Base-by-base conservation (phyloP, 2,113 vertebrate species). In the Macheiramphus alcinus region DNA sequence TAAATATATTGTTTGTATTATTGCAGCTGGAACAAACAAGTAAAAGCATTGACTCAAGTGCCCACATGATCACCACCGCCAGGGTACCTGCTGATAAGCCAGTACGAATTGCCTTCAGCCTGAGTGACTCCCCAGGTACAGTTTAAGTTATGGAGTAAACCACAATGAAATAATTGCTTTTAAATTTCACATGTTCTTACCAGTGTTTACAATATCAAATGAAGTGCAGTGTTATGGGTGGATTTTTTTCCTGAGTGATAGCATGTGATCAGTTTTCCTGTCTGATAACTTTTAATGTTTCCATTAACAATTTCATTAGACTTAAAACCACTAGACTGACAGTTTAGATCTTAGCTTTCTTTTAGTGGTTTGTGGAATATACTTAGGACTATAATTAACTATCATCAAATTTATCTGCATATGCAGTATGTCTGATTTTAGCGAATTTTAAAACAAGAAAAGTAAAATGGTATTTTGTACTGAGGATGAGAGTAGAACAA, bases 51-150 rank as follows among this genome's bases (percentile, higher is more conserved):
- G 97, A 96, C 96, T 97, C 98, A 96, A 98, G 98, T 98, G 99
- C 98, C 99, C 99, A 99, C 99, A 99, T 99, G 99, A 99, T 99
- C 98, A 99, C 99, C 98, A 99, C 99, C 97, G 97, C 99, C 97
- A 99, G 99, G 98, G 98, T 99, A 98, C 98, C 99, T 98, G 99
- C 99, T 88, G 99, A 99, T 98, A 99, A 99, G 98, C 99, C 98
- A 92, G 98, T 99, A 93, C 98, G 99, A 98, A 99, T 99, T 86
- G 98, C 99, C 97, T 99, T 99, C 98, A 99, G 99, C 98, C 99
- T 99, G 50, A 98, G 98, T 95, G 97, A 99, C 79, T 98, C 98
- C 86, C 95, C 99, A 99, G 99, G 99, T 99, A 98, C 27, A 42
- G 56, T 93, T 80, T 70, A 48, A 86, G 94, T 95, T 90, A 38